Percentiles rank a stretch among this genome's conserved stretches.
Evolutionary conservation across 2,888 invertebrate species (phyloP).

Genomic region (Lasius platythorax): DNA sequence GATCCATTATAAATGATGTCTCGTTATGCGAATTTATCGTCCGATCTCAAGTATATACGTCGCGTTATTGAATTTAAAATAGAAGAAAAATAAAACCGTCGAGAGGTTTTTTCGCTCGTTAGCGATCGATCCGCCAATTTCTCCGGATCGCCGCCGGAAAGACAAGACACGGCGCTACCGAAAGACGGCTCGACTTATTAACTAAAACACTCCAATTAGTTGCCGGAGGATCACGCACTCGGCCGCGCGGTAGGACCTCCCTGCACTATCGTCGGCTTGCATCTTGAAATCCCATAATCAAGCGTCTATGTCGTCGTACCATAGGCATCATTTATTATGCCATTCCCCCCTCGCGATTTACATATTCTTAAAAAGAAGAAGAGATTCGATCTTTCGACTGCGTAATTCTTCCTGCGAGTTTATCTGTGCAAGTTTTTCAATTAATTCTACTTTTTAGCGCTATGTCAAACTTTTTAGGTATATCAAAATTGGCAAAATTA

Average conservation of each 20-base stretch:
- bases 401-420: neutral
- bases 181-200: conserved; percentile 40
- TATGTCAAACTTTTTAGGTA: too few species aligned
- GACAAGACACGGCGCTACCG: conserved; percentile 9
- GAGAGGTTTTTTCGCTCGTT: conserved; percentile 21
- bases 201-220: conserved; percentile 59
- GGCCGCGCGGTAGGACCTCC: neutral
- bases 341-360: conserved; percentile 23
- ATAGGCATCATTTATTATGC: conserved; percentile 45
- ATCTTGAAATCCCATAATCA: conserved; percentile 51
- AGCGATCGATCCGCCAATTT: conserved; percentile 27
- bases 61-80: conserved; percentile 10
- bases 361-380: conserved; percentile 30
- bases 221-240: conserved; percentile 23
- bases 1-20: conserved; percentile 13
- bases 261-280: conserved; percentile 24
- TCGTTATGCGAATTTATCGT: conserved; percentile 24
- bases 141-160: neutral
- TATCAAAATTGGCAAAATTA: neutral
- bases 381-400: neutral
- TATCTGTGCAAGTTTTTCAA: neutral
- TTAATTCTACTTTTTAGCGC: neutral
- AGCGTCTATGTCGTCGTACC: conserved; percentile 21
- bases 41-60: conserved; percentile 6
- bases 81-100: conserved; percentile 2